Base-by-base conservation (phyloP, 2,113 vertebrate species). In the Thalassoma bifasciatum region DNA sequence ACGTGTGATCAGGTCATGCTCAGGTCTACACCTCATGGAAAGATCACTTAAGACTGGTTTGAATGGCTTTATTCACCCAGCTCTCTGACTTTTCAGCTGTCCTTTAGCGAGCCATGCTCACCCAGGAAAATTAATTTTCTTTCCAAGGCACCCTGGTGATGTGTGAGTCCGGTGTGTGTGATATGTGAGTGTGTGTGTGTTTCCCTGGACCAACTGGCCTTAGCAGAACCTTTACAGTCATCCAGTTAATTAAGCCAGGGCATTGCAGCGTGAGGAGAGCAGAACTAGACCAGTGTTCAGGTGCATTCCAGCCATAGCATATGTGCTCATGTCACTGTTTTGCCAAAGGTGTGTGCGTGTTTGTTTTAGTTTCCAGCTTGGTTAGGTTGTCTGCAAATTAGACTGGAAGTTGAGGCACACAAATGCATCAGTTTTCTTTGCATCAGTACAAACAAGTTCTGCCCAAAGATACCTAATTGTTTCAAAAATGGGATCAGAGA, bases 271-370 rank as follows among this genome's bases (percentile, higher is more conserved):
- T 36, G 36, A 64, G 60, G 22, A n/a, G 51, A 68, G 68, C 26
- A 83, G 69, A 74, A 79, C 52, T 66, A 69, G 61, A 0, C 21
- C 54, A 64, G 75, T 49, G 75, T 63, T 66, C 34, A 70, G 63
- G 59, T 21, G 66, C 37, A 76, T 76, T 30, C 77, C 63, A 44
- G 12, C 46, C 21, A n/a, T 21, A 49, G 46, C 8, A 2, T 75
- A 63, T 82, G 81, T 78, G 73, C 81, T 76, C 79, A 73, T 37
- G 61, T 74, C 54, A 30, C 26, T 66, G 68, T 75, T 77, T 71
- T 72, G 71, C 53, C 44, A 58, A 58, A 46, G 65, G 66, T 82
- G 70, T 84, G 81, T 62, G n/a, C n/a, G 34, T 83, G 64, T 88
- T 89, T 87, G 70, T 64, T 66, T 30, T 47, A 59, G 54, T 58